Base-by-base conservation (phyloP, 2,797 vertebrate species). In the Pseudochaenichthys georgianus region DNA sequence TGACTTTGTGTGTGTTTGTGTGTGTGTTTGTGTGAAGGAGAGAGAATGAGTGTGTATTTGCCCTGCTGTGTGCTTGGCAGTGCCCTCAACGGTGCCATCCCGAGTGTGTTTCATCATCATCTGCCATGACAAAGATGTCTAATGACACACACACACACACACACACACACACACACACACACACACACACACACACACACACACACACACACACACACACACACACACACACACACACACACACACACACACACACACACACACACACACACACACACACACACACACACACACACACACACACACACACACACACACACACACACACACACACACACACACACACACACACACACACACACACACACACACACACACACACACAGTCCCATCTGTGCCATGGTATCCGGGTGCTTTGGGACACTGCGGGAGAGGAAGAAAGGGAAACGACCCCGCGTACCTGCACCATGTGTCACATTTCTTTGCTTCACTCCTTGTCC, bases 71-170 rank as follows among this genome's bases (percentile, higher is more conserved):
- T 86, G 90, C 90, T 95, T 95, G 95, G 95, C 95, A 95, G 90
- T 91, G 92, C 91, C 95, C 94, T 94, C 91, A 90, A 92, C 82
- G 86, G 91, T 93, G 91, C 93, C 90, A 91, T 92, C 89, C 91
- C 83, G 86, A 92, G 90, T 88, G 88, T 91, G 88, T 93, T 96
- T 94, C 92, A 95, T 95, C 94, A 95, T 95, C 94, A 92, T 94
- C 91, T 92, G 90, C 93, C 87, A 92, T 94, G 94, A 95, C 94
- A 94, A 94, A 95, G 93, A 95, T 93, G 93, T 94, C 94, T 95
- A 94, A 94, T 94, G 93, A 90, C 90, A 91, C 93, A 94, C 92
- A 91, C 91, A 71, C 78, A 76, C 77, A 82, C 51, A 15, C 84
- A 88, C 86, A 58, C 23, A 65, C 52, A 68, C 70, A 71, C 78